Evolutionary conservation across 2,888 invertebrate species (phyloP).

Genomic region (Rhamphomyia laevipes): DNA sequence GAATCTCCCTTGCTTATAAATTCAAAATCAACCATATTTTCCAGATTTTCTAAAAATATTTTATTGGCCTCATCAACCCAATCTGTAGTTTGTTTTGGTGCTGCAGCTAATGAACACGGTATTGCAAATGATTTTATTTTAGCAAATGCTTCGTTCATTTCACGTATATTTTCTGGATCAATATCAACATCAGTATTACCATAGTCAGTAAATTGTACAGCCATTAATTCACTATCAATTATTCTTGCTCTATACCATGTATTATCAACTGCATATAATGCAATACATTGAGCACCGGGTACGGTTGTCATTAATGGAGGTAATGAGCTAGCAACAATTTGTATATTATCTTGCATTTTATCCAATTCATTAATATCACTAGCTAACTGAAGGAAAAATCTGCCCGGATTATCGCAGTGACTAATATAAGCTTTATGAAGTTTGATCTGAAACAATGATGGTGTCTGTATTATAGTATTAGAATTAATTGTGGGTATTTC

Average conservation of each 20-base stretch:
- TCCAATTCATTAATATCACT: conserved; percentile 46
- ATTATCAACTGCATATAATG: conserved; percentile 71
- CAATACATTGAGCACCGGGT: conserved; percentile 54
- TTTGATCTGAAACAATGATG: background rate
- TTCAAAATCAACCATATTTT: conserved; percentile 31
- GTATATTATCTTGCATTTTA: conserved; percentile 51
- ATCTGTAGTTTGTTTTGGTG: conserved; percentile 48
- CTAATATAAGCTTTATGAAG: conserved; percentile 42
- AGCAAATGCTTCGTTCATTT: conserved; percentile 47
- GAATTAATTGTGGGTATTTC: no score
- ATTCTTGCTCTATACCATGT: conserved; percentile 89
- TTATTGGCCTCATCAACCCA: conserved; percentile 55
- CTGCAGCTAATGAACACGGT: conserved; percentile 55
- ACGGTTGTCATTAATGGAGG: conserved; percentile 45
- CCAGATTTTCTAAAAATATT: conserved; percentile 41
- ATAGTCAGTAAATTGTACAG: conserved; percentile 65
- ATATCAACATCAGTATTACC: conserved; percentile 67
- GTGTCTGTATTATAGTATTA: no score
- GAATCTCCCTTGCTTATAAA: conserved; percentile 28
- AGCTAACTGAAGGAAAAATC: conserved; percentile 60
- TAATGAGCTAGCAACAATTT: conserved; percentile 43
- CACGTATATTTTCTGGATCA: conserved; percentile 49
- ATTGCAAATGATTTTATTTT: conserved; percentile 45
- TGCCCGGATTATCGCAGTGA: conserved; percentile 63
- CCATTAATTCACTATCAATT: conserved; percentile 66